Evolutionary conservation across 2,797 vertebrate species (phyloP), one percentile per base, ranked within the genome.

Genomic region (Pantherophis alleghaniensis): DNA sequence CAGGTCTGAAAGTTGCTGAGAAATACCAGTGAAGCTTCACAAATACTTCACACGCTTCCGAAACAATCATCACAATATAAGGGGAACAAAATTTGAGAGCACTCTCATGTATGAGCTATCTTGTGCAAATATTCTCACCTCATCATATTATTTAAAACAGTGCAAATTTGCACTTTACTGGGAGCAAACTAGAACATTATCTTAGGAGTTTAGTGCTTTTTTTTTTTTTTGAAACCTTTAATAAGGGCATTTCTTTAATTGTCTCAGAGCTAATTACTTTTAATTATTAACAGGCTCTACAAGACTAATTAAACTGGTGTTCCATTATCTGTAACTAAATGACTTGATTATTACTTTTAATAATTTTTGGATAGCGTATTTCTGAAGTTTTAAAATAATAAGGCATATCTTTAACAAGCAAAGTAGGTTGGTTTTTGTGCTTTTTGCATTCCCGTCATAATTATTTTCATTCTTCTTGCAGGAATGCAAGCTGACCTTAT

Each of bases 271-370:
- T 95, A 95, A 97, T 94, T 95, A 94, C 59, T 95, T 97, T 96
- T 92, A 96, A 96, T 96, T 96, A 96, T 95, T 96, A 96, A 93
- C 79, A 83, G 91, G 28, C 90, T 93, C 94, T 56, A 94, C 95
- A 24, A 94, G 90, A 93, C 86, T 95, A 96, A 96, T 96, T 96
- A 96, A 96, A 93, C 88, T 96, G 95, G 94, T 94, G 93, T 94
- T 96, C 66, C 63, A 93, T 55, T 83, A 96, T 90, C 92, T 94
- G 88, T 61, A 93, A 86, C 66, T 94, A 93, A 96, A 95, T 94
- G 93, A 93, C 59, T 92, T 92, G 66, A 93, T 93, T 92, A 96
- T 96, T 94, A 95, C 94, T 96, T 94, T 92, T 94, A 95, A 92
- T 91, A 96, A 60, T 1, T 55, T 94, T 92, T 91, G 42, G 86